Conservation (phyloP, 2,888 invertebrate species). For the Penaeus monodon region DNA sequence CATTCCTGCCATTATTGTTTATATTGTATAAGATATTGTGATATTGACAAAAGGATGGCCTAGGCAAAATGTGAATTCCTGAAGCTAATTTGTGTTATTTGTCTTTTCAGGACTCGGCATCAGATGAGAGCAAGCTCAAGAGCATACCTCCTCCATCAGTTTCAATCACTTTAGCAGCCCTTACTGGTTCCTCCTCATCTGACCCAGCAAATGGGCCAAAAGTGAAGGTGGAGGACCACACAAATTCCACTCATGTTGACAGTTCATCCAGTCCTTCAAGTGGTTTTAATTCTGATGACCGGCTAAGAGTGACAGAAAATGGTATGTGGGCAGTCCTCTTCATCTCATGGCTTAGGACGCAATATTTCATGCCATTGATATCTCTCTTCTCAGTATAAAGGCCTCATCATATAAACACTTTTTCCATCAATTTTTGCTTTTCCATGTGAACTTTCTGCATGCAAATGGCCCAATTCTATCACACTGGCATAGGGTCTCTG, state of each 20-base stretch:
- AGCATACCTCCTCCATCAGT: slow-evolving; percentile 11
- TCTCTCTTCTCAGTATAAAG: no score
- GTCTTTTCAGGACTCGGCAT: slow-evolving; percentile 25
- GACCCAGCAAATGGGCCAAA: slow-evolving; percentile 25
- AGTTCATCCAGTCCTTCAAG: slow-evolving; percentile 50
- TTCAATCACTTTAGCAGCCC: slow-evolving; percentile 31
- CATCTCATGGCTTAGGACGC: not conserved
- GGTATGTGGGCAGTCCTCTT: slow-evolving; percentile 13
- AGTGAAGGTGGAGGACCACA: slow-evolving; percentile 29
- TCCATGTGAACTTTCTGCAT: no score
- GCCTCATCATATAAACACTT: no score
- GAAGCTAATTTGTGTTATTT: no score
- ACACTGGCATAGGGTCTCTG: no score
- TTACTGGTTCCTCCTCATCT: slow-evolving; percentile 11
- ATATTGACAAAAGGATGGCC: no score
- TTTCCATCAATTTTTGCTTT: no score
- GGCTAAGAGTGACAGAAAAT: slow-evolving; percentile 48
- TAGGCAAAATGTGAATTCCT: no score
- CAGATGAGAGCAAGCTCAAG: slow-evolving; percentile 39
- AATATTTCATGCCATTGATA: no score
- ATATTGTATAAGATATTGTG: no score
- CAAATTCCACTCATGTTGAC: slow-evolving; percentile 39
- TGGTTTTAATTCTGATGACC: slow-evolving; percentile 27
- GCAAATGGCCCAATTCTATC: no score
- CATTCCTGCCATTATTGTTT: no score